Base-by-base conservation (phyloP, 2,888 invertebrate genomes). In the Macrostomum cliftonense region DNA sequence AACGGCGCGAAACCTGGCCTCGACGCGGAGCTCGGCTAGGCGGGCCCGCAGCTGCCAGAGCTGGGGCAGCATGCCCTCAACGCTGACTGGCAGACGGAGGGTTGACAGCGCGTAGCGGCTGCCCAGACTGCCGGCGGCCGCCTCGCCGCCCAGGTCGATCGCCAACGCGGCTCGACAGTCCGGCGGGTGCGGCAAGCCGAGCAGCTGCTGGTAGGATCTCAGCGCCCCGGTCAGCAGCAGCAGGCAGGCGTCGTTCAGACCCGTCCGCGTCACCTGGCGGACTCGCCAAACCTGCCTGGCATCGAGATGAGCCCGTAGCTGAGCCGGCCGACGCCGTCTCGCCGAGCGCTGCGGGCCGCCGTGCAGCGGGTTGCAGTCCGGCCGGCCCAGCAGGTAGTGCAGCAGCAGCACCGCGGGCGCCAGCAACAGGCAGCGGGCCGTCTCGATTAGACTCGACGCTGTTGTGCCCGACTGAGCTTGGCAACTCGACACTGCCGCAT, bases 11-110 rank as follows among this genome's bases (percentile, higher is more conserved):
- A 28, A 28, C 28, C 28, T 4, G 28, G 28, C 28, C 28, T 28
- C 28, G 28, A 9, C 28, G 4, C 28, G 28, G 47, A 75, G 62
- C 39, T 72, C 68, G 45, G 72, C 72, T 62, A 77, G 68, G 13
- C 67, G 61, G 42, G 70, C 67, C 40, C 75, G 71, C 36, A 75
- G 72, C 43, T 72, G 71, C 77, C 77, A 77, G 2, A 77, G 66
- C 28, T 76, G 66, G 1, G 77, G 77, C 21, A 77, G 73, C 38
- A 73, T 72, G n/a, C 75, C 76, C 59, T 77, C 77, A 1, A 72
- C 72, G 55, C 72, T 72, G 42, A 74, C 71, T 19, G 77, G 76
- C 42, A 77, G 63, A 4, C 57, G 52, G 4, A 70, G 49, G 14
- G 63, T 60, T 21, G 67, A 53, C 45, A 64, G 55, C 12, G 63